These are phyloP conservation scores for Lamellibrachia columna DNA, from an alignment of 2,888 invertebrate genomes.

Conservation along the genomic window DNA sequence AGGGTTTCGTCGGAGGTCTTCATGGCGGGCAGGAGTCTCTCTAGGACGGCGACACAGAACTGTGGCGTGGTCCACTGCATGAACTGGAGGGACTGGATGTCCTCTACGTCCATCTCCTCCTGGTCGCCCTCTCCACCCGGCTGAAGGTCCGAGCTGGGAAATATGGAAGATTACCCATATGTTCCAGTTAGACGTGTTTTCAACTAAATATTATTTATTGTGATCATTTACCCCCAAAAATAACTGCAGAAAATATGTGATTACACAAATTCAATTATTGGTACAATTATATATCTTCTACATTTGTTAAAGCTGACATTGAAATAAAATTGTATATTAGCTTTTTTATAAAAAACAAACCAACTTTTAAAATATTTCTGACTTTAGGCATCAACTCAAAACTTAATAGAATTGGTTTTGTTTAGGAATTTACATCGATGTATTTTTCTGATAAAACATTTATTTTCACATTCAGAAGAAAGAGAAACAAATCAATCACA, in stretches of 20 bases:
- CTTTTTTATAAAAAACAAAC: too few species aligned
- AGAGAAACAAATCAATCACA: too few species aligned
- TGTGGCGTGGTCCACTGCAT: constrained; percentile 61
- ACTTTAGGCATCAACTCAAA: too few species aligned
- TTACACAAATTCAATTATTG: too few species aligned
- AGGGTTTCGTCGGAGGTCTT: constrained; percentile 44
- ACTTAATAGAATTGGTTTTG: too few species aligned
- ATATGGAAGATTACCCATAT: background rate
- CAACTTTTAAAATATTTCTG: too few species aligned
- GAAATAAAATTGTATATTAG: too few species aligned
- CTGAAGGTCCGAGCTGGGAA: background rate
- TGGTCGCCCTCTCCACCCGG: background rate
- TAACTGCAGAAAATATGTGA: background rate
- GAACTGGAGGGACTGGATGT: constrained; percentile 53
- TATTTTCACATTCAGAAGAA: too few species aligned
- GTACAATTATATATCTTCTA: too few species aligned
- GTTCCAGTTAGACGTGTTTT: background rate
- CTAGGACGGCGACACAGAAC: constrained; percentile 54
- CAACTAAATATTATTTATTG: background rate
- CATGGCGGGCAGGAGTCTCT: constrained; percentile 51
- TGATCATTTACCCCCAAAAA: background rate
- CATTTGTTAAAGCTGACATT: too few species aligned
- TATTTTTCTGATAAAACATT: too few species aligned
- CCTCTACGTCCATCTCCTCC: constrained; percentile 55
- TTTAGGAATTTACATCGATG: too few species aligned